phyloP scores from a whole-genome alignment of 1,140 invertebrate species.

The Aphelenchoides fujianensis region DNA sequence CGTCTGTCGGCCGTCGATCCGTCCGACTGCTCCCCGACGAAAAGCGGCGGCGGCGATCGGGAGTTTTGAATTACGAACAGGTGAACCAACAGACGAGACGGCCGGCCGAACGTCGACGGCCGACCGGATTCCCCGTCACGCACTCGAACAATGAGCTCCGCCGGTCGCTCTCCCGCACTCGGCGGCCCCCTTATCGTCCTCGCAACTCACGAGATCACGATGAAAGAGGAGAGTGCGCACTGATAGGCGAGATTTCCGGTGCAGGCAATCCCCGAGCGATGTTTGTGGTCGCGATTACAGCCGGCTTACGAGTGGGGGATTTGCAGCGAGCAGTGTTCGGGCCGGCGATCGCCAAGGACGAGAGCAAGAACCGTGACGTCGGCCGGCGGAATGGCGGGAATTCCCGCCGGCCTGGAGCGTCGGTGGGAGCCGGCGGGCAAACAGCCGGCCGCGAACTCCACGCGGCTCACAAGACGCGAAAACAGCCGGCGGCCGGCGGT shows the following conservation, averaged over 20 bases:
- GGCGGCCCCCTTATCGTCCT: neutral
- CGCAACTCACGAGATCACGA: neutral
- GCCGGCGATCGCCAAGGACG: no score
- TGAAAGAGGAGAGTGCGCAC: neutral
- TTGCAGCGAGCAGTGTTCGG: neutral
- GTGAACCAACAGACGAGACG: neutral
- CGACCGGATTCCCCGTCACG: neutral
- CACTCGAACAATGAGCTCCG: conserved; percentile 1
- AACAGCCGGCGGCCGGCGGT: no score
- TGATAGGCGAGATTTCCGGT: conserved; percentile 2
- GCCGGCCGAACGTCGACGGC: neutral
- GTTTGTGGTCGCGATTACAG: neutral
- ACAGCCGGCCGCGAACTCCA: no score
- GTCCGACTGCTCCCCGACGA: no score
- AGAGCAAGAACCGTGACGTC: no score
- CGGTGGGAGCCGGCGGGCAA: no score
- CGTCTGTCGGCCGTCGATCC: no score
- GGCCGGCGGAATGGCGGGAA: no score
- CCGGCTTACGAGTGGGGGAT: neutral
- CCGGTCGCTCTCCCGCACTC: neutral
- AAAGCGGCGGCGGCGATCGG: no score
- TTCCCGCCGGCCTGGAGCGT: no score
- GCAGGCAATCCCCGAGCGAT: neutral
- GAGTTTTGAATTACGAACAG: conserved; percentile 3
- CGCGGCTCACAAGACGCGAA: no score